phyloP scores from a whole-genome alignment of 2,888 invertebrate genomes.

The Deilephila elpenor region DNA sequence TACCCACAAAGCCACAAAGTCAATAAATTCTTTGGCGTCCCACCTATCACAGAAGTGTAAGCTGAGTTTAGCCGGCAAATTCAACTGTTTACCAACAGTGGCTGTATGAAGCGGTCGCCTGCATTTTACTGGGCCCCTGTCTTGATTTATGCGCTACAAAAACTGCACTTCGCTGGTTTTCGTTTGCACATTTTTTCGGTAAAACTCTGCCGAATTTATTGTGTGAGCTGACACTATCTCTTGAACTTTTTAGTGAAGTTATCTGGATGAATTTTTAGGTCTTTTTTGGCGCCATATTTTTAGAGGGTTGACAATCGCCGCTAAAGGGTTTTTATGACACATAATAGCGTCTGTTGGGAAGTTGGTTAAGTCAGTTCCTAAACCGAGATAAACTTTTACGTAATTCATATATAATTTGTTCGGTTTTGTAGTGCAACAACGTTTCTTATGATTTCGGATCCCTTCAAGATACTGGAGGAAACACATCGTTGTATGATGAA shows the following conservation, averaged over 20 bases:
- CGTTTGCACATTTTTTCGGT: slow-evolving; percentile 38
- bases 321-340: too few species aligned
- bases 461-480: too few species aligned
- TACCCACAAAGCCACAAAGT: background rate
- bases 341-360: too few species aligned
- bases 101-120: slow-evolving; percentile 12
- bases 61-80: slow-evolving; percentile 11
- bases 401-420: too few species aligned
- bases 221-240: slow-evolving; percentile 30
- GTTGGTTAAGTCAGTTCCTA: too few species aligned
- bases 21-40: background rate
- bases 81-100: slow-evolving; percentile 21
- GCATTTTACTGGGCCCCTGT: slow-evolving; percentile 10
- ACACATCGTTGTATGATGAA: too few species aligned
- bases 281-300: background rate
- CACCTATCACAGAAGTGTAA: slow-evolving; percentile 11
- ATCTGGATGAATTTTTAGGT: background rate
- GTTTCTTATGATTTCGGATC: too few species aligned
- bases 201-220: slow-evolving; percentile 39
- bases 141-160: slow-evolving; percentile 33
- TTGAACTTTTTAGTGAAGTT: background rate
- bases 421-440: too few species aligned
- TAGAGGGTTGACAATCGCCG: too few species aligned
- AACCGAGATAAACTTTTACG: too few species aligned
- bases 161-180: slow-evolving; percentile 40